Base-by-base conservation (phyloP, 2,888 invertebrate genomes). In the Coelopa pilipes region DNA sequence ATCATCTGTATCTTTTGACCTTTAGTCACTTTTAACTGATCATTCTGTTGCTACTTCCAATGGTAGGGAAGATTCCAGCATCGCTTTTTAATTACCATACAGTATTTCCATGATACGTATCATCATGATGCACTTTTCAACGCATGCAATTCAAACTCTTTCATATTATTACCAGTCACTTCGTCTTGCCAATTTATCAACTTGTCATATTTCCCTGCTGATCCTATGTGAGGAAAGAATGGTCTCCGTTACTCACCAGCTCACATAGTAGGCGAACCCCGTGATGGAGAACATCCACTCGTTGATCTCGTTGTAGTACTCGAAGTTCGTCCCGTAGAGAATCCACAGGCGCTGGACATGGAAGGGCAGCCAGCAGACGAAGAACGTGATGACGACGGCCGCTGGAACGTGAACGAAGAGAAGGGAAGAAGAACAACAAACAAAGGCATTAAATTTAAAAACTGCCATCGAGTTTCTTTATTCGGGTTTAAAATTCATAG, bases 281-380 rank as follows among this genome's bases (percentile, higher is more conserved):
- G 94, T 92, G 12, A 93, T 89, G 80, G 92, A 92, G 88, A 93
- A 96, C 78, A 95, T 89, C 90, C 93, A 93, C 82, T 93, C 93
- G 86, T 94, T 95, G 81, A 94, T 89, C 73, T 90, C 88, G 85
- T 91, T 90, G 86, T 91, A 92, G 83, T 92, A 89, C 0, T 87
- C 86, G 70, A 89, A 89, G 24, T 91, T 87, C 76, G 90, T 89
- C 46, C 91, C 93, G 86, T 96, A 93, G 80, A 95, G 90, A 85
- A 93, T 94, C 86, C 96, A 91, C 71, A 98, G 89, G 9, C 98
- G 90, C 88, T 98, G 98, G 76, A 94, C 92, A 89, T 98, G 98
- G 89, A 97, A 98, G 46, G 98, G 98, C 0, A 96, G 96, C 97
- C 98, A 98, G 88, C 97, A 97, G 13, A 96, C 89, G 89, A 97